These are phyloP conservation scores for Hydrolagus affinis DNA, from an alignment of 2,113 vertebrate genomes.

Conservation along the genomic window DNA sequence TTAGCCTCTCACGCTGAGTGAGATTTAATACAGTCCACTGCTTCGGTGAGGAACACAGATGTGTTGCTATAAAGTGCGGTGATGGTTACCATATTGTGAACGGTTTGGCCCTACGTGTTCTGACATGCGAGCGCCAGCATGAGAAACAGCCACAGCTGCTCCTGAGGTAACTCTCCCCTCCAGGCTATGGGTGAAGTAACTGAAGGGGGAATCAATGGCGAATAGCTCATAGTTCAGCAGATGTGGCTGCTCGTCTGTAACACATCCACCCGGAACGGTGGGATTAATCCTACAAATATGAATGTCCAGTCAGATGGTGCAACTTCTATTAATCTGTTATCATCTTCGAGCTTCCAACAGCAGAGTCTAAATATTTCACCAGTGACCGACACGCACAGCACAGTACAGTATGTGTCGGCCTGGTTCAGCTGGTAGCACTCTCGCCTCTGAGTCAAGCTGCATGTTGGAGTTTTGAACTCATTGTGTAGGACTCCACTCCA, in stretches of 20 bases:
- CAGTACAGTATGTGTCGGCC: not conserved
- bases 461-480: not conserved
- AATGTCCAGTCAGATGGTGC: not conserved
- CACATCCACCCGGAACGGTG: not conserved
- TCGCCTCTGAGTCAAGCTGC: not conserved
- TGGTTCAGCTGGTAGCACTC: not conserved
- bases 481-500: not conserved
- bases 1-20: not conserved
- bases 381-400: too few relatives aligned
- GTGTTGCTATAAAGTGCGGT: not conserved
- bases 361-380: too few relatives aligned
- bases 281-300: conserved; percentile 14
- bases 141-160: not conserved
- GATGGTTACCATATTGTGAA: not conserved
- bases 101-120: not conserved
- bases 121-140: not conserved
- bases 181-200: not conserved
- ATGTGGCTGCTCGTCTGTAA: not conserved
- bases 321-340: not conserved
- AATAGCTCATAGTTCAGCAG: conserved; percentile 4
- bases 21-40: not conserved
- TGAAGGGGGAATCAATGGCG: conserved; percentile 6
- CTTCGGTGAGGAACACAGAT: not conserved
- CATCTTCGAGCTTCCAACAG: too few relatives aligned
- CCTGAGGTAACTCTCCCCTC: not conserved